Base-by-base conservation (phyloP, 2,113 vertebrate genomes). In the Oreochromis tanganicae region DNA sequence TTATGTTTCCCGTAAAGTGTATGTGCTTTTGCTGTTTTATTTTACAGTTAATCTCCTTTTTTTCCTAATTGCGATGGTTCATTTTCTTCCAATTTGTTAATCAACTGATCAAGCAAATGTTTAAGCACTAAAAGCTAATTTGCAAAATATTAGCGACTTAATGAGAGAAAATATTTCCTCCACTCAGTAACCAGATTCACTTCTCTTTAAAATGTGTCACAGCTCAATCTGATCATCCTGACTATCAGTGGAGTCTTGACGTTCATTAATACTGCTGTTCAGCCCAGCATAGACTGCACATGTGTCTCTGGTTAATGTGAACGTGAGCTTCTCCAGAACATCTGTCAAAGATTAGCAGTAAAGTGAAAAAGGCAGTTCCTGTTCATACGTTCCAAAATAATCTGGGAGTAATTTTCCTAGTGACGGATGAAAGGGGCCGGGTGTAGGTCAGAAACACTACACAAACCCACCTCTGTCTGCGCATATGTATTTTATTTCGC, bases 301-400 rank as follows among this genome's bases (percentile, higher is more conserved):
- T 95, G 94, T 96, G 96, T 92, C 94, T 91, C 87, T 85, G 87
- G 89, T 96, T 94, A 95, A 85, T 14, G 89, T 94, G 89, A 95
- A 95, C 32, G 86, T 89, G 87, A 94, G 94, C 93, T 95, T 89
- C 90, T 89, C 90, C 89, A 82, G 90, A 93, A 96, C 97, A 97
- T 97, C 96, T 97, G 97, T 96, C 96, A 95, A 89, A 96, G 96
- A 96, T 97, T 97, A 97, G 93, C 94, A 87, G 90, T 93, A 91
- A 96, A 96, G 95, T 95, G 94, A 96, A 96, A 96, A 85, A 95
- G 94, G 95, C 96, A 96, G 95, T 97, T 97, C 96, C 96, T 95
- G 95, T 95, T 96, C 94, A 85, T 94, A 93, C 36, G 91, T 92
- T 95, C 92, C 94, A 94, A 94, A 95, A 94, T 93, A 96, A 96